phyloP scores from a whole-genome alignment of 2,113 vertebrate genomes.

The Limnothrissa miodon region DNA sequence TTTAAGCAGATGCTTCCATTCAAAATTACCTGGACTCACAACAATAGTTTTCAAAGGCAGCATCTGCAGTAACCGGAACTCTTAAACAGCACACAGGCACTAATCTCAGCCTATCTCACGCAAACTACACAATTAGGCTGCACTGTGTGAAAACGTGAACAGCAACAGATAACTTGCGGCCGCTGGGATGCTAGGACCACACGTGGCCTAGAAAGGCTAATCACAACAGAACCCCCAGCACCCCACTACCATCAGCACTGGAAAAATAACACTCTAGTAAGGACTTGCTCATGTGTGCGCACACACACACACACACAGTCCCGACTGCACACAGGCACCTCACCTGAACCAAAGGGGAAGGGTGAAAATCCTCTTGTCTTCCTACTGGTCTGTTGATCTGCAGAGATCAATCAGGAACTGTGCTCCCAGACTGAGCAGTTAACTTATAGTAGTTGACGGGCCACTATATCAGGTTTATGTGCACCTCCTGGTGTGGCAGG shows the following conservation, averaged over 20 bases:
- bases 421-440: neutral
- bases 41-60: no score
- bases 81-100: neutral
- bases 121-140: neutral
- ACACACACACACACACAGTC: neutral
- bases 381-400: neutral
- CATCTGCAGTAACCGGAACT: neutral
- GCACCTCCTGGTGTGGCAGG: neutral
- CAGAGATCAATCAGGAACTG: neutral
- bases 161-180: no score
- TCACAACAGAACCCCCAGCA: neutral
- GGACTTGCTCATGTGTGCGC: neutral
- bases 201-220: neutral
- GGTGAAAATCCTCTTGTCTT: neutral
- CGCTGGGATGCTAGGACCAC: neutral
- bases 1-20: no score
- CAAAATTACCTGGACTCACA: no score
- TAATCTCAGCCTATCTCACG: neutral
- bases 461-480: constrained; percentile 23
- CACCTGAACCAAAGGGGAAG: constrained; percentile 30
- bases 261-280: neutral
- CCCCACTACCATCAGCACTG: neutral
- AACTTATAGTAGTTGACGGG: neutral
- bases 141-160: neutral
- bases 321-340: neutral